Evolutionary conservation across 92 coral and sea anemone species (phyloP).

Genomic region (Palythoa grandiflora): DNA sequence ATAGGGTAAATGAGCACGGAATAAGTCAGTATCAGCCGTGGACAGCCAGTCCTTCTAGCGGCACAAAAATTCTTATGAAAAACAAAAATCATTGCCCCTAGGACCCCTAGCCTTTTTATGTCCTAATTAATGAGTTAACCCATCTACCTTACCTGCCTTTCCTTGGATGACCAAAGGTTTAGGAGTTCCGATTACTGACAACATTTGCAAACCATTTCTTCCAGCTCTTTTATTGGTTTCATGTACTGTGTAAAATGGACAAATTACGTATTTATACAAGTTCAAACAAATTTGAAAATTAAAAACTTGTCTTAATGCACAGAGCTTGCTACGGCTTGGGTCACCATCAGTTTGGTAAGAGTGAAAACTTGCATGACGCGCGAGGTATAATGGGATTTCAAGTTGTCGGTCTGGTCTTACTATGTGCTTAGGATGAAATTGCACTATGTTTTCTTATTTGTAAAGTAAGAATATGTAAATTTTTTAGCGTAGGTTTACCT

Average conservation of each 20-base stretch:
- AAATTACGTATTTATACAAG: background rate
- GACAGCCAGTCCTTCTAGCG: background rate
- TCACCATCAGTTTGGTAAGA: no score
- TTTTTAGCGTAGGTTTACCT: no score
- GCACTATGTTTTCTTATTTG: no score
- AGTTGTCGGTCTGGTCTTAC: no score
- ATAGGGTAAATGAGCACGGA: no score
- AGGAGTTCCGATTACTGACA: constrained; percentile 27
- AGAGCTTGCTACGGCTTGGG: no score
- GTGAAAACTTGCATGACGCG: no score
- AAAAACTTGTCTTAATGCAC: no score
- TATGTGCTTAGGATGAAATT: no score
- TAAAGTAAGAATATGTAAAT: no score
- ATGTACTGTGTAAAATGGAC: background rate
- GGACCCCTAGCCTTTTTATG: background rate
- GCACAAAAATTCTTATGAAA: background rate
- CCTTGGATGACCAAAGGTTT: constrained; percentile 29
- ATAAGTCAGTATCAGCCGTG: background rate
- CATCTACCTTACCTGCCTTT: background rate
- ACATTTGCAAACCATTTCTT: constrained; percentile 4
- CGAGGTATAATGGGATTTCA: no score
- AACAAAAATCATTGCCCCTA: background rate
- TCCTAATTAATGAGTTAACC: background rate
- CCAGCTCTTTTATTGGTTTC: background rate
- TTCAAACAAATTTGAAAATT: background rate